Percentiles rank a stretch among this genome's conserved stretches.
Conservation (phyloP, 2,888 invertebrate genomes). For the Piscicola geometra region DNA sequence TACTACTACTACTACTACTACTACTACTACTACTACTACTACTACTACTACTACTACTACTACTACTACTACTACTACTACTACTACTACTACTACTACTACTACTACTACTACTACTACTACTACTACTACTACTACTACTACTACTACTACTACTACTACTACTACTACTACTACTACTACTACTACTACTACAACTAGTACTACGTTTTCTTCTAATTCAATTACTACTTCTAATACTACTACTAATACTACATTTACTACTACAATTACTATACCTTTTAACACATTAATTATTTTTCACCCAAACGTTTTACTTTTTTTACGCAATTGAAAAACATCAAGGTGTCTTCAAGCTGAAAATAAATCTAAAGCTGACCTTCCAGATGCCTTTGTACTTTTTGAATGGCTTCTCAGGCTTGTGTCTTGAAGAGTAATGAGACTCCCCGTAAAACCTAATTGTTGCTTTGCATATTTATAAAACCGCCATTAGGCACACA, state of each 20-base stretch:
- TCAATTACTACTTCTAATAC: background rate
- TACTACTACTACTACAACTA: constrained; percentile 28
- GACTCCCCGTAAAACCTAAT: no score
- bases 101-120: constrained; percentile 30
- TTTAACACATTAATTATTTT: no score
- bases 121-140: constrained; percentile 30
- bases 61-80: constrained; percentile 30
- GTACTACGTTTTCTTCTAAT: constrained; percentile 17
- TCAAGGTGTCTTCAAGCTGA: no score
- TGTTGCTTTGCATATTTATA: no score
- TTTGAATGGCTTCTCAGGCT: no score
- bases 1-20: constrained; percentile 26
- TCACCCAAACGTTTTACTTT: no score
- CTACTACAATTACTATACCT: background rate
- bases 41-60: constrained; percentile 30
- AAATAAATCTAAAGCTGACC: no score
- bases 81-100: constrained; percentile 30
- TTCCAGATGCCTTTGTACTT: no score
- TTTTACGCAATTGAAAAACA: no score
- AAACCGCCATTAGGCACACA: no score
- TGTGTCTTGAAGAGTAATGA: no score
- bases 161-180: constrained; percentile 30
- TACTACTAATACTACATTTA: background rate
- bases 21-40: constrained; percentile 30
- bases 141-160: constrained; percentile 30